phyloP scores from a whole-genome alignment of 2,888 invertebrate species.

The Gnatocerus cornutus region DNA sequence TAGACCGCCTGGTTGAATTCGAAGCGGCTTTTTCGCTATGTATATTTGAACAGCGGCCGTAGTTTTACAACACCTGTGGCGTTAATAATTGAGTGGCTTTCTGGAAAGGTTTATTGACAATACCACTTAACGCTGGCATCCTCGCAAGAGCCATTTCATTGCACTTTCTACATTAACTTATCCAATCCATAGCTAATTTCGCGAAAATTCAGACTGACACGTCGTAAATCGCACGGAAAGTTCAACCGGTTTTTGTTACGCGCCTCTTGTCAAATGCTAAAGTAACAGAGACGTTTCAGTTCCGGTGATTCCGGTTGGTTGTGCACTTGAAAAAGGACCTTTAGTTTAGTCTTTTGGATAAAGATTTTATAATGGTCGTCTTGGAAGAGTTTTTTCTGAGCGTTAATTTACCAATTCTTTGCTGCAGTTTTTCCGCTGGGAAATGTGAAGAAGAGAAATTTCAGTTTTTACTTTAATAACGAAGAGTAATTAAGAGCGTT shows the following conservation, averaged over 20 bases:
- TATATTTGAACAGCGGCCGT: slow-evolving; percentile 46
- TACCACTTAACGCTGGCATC: slow-evolving; percentile 44
- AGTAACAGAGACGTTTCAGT: slow-evolving; percentile 39
- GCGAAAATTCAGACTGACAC: slow-evolving; percentile 9
- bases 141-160: slow-evolving; percentile 21
- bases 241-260: slow-evolving; percentile 27
- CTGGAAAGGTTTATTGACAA: slow-evolving; percentile 43
- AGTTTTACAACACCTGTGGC: slow-evolving; percentile 48
- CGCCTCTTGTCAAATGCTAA: slow-evolving; percentile 29
- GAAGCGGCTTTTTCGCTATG: slow-evolving; percentile 30
- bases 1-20: slow-evolving; percentile 19
- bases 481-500: slow-evolving; percentile 2
- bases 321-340: slow-evolving; percentile 37
- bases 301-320: slow-evolving; percentile 39
- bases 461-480: slow-evolving; percentile 2
- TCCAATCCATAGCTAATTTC: slow-evolving; percentile 18
- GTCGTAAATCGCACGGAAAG: slow-evolving; percentile 33
- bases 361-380: slow-evolving; percentile 6
- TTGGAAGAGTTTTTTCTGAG: too few species aligned
- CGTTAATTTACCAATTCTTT: background rate
- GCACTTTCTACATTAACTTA: background rate
- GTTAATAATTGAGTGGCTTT: slow-evolving; percentile 50
- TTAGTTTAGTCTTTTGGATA: background rate
- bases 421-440: background rate
- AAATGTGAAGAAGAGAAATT: background rate